Evolutionary conservation across 2,888 invertebrate species (phyloP), one percentile per base, ranked within the genome.

Genomic region (Noctua janthina): DNA sequence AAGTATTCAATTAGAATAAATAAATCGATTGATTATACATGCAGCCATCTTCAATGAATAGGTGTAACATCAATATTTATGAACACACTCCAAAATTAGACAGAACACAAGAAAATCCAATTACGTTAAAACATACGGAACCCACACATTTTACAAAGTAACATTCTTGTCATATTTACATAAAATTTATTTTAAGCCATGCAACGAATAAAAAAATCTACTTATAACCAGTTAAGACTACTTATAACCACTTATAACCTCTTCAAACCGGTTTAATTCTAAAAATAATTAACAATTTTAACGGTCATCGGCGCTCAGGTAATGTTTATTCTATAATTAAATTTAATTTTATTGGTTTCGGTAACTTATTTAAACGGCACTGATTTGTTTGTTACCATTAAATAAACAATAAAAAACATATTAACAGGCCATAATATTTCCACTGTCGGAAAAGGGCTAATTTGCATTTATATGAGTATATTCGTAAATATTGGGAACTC

Each of bases 311-410:
- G 78, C 39, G 74, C 74, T 23, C 17, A 77, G 29, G 74, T 79
- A 76, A 88, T 76, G 72, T 83, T 79, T 79, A 85, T 81, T 87
- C 64, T 73, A 79, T 81, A 89, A 90, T 89, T 79, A 79, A 85
- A 84, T 87, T 82, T 43, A 49, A 83, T 84, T 81, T 89, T 72
- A 89, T 87, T 73, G 69, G 74, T 86, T 89, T 73, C 78, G 72
- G 82, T 84, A 78, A 83, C 46, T 77, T 83, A 85, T 81, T 76
- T 74, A 59, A 66, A 72, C 54, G 35, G 8, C 69, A 62, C 72
- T 70, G 75, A 85, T 87, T 85, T 90, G 85, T 88, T 86, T 88
- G 74, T 81, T 76, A 82, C 76, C 51, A 69, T 83, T 56, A 81
- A 74, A 81, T 77, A 66, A 77, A 83, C n/a, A 71, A 81, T 88